Conservation (phyloP, 92 coral and sea anemone species). For the Phenganax marumi region DNA sequence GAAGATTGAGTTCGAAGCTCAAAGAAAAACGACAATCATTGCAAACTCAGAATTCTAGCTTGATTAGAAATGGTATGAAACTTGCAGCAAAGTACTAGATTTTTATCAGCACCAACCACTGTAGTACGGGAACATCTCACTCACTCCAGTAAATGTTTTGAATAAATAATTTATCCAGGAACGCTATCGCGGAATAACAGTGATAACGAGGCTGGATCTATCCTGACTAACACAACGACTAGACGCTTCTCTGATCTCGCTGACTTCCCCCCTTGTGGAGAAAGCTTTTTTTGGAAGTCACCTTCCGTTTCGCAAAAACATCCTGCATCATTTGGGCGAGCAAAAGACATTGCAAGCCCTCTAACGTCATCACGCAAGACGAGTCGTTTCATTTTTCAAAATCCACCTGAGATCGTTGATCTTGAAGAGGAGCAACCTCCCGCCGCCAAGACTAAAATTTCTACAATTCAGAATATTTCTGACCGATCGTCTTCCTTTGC, state of each 20-base stretch:
- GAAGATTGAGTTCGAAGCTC: not conserved
- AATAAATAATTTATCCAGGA: not conserved
- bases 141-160: too few species aligned
- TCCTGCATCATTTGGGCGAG: too few species aligned
- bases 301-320: constrained; percentile 7
- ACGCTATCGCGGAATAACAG: not conserved
- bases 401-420: not conserved
- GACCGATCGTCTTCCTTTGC: not conserved
- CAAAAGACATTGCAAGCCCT: not conserved
- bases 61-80: not conserved
- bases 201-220: not conserved
- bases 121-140: too few species aligned
- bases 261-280: constrained; percentile 23
- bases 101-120: not conserved
- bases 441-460: not conserved
- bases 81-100: not conserved
- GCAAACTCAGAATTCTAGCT: not conserved
- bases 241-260: constrained; percentile 5
- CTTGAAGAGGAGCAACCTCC: constrained; percentile 10
- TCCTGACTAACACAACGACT: not conserved
- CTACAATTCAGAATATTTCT: not conserved
- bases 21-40: not conserved
- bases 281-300: constrained; percentile 23
- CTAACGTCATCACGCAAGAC: not conserved
- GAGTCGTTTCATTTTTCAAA: not conserved